Evolutionary conservation across 2,797 vertebrate species (phyloP), one percentile per base, ranked within the genome.

Genomic region (Anomalospiza imberbis): DNA sequence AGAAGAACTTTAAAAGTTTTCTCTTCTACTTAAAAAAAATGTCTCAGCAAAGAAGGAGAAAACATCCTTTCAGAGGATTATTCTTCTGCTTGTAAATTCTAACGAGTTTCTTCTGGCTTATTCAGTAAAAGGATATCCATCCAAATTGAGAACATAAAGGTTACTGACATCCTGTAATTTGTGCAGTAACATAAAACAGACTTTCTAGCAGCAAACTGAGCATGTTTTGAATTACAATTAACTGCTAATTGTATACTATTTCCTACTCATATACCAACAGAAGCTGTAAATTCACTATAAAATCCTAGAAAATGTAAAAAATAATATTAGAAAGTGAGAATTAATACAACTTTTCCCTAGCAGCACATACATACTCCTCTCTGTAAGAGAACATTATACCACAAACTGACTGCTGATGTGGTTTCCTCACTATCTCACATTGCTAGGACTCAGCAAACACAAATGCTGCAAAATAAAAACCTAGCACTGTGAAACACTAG

Each of bases 171-270:
- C 32, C 58, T 92, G 50, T 89, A 89, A 87, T 92, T 94, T 83
- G n/a, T 63, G 75, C 66, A 47, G 51, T 47, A 93, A 89, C 54
- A 89, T 77, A 93, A 92, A 80, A n/a, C 44, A 85, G 58, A 66
- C n/a, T 71, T 80, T 81, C 47, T 77, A 89, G 55, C 21, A 91
- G 47, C 15, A 88, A 93, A 74, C 26, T 54, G 50, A 91, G 48
- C 51, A 26, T 57, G 88, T 89, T 92, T 77, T 89, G 65, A 88
- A 62, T 77, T 91, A 92, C 68, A 95, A 85, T 91, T 78, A 71
- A 40, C 61, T 83, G 36, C 75, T 85, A 80, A 13, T 44, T 79
- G 32, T 67, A 73, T 63, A 38, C 24, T 25, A 51, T 89, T 93
- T 95, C 51, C 48, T 65, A 65, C 18, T 86, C 21, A 50, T 2